Evolutionary conservation across 2,113 vertebrate species (phyloP).

Genomic region (Sclerurus mexicanus): DNA sequence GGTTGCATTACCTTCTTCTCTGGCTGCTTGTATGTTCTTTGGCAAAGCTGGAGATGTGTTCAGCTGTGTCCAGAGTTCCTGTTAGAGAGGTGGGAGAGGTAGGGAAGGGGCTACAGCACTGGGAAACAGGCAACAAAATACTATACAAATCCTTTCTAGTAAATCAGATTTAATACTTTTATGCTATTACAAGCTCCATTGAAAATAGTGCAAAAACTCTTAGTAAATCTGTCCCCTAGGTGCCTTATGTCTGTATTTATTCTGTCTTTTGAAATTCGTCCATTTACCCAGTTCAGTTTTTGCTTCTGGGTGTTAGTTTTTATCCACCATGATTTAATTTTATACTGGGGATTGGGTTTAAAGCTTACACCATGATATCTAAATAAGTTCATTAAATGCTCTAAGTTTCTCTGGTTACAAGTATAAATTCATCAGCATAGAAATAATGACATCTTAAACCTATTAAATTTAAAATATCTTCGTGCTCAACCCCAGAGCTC

Average conservation of each 20-base stretch:
- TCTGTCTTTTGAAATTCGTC: conserved; percentile 60
- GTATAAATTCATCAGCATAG: conserved; percentile 66
- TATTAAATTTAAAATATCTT: conserved; percentile 73
- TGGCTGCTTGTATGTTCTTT: background rate
- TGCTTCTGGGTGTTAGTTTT: conserved; percentile 69
- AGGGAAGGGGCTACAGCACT: background rate
- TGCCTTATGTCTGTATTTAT: conserved; percentile 66
- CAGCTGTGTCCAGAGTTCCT: background rate
- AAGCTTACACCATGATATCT: conserved; percentile 49
- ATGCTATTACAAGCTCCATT: conserved; percentile 50
- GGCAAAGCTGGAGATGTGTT: background rate
- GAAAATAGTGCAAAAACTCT: conserved; percentile 64
- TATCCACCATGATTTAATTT: conserved; percentile 67
- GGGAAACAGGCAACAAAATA: conserved; percentile 7
- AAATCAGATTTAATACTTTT: conserved; percentile 68
- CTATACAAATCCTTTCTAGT: conserved; percentile 49
- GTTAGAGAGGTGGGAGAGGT: background rate
- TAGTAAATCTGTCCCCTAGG: conserved; percentile 64
- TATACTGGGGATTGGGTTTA: conserved; percentile 34
- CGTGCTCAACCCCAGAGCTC: conserved; percentile 52
- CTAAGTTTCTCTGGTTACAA: conserved; percentile 63
- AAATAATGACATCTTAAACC: conserved; percentile 73
- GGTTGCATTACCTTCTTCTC: background rate
- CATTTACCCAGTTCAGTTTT: conserved; percentile 53
- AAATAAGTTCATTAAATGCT: conserved; percentile 71